phyloP scores from a whole-genome alignment of 2,113 vertebrate species.

The Cyprinodon brontotheroides region DNA sequence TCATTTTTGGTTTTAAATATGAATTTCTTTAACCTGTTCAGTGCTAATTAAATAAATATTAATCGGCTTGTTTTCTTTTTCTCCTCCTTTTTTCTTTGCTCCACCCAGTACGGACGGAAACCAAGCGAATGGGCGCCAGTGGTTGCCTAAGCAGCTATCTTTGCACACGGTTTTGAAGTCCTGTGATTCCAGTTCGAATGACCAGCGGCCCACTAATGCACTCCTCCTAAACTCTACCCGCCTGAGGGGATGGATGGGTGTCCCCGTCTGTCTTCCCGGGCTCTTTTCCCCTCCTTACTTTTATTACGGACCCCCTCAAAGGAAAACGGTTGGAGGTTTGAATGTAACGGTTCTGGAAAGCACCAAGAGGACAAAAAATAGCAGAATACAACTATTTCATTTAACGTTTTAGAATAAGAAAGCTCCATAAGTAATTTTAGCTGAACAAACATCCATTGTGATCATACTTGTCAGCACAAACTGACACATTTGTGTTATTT shows the following conservation, averaged over 20 bases:
- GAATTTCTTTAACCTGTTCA: background rate
- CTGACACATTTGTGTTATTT: slow-evolving; percentile 11
- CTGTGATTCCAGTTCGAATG: slow-evolving; percentile 23
- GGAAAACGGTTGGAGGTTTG: slow-evolving; percentile 9
- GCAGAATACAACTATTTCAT: background rate
- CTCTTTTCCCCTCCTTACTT: background rate
- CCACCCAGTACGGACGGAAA: slow-evolving; percentile 81
- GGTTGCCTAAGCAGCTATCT: slow-evolving; percentile 60
- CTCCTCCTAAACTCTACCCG: slow-evolving; percentile 19
- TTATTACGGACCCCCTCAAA: background rate
- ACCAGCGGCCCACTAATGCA: slow-evolving; percentile 7
- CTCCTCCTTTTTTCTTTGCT: background rate
- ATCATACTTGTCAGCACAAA: slow-evolving; percentile 21
- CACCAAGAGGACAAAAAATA: slow-evolving; percentile 5
- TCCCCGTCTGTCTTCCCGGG: background rate
- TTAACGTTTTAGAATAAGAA: background rate
- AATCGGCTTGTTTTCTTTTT: background rate
- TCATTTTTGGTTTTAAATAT: background rate
- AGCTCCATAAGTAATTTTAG: background rate
- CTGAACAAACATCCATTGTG: slow-evolving; percentile 14
- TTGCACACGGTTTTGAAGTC: slow-evolving; percentile 33
- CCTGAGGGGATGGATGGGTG: slow-evolving; percentile 7
- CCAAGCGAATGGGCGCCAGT: slow-evolving; percentile 82
- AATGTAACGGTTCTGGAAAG: background rate
- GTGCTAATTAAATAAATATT: background rate